A percentile compares a stretch with the other conserved stretches of the same genome.
Conservation (phyloP, 1,140 invertebrate species). For the Colletes gigas region DNA sequence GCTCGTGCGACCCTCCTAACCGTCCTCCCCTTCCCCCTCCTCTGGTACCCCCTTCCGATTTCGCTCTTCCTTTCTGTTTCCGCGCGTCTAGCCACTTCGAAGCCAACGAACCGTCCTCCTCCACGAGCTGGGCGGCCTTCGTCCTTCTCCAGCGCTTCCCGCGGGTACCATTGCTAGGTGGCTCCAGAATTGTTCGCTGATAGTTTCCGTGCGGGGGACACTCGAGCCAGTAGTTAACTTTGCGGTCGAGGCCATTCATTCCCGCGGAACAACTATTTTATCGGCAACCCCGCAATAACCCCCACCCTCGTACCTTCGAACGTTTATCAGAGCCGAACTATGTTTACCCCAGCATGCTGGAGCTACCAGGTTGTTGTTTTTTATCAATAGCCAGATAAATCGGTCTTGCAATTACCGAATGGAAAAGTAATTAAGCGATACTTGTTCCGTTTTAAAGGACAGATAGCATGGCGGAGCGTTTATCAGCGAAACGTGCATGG, state of each 20-base stretch:
- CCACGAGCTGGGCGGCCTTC: conserved; percentile 20
- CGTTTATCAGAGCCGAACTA: conserved; percentile 65
- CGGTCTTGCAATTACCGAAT: not conserved
- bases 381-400: conserved; percentile 2
- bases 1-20: conserved; percentile 63
- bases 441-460: not conserved
- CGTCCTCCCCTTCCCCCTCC: conserved; percentile 11
- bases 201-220: conserved; percentile 67
- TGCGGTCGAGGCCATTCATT: conserved; percentile 62
- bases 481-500: no score
- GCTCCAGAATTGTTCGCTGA: conserved; percentile 69
- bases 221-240: conserved; percentile 68
- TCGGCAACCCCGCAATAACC: conserved; percentile 66
- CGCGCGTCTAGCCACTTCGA: conserved; percentile 29
- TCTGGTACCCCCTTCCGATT: conserved; percentile 43
- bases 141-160: conserved; percentile 44
- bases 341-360: conserved; percentile 40
- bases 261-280: conserved; percentile 67
- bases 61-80: conserved; percentile 46
- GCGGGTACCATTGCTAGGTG: conserved; percentile 55
- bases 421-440: not conserved
- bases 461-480: not conserved
- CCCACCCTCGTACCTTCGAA: conserved; percentile 18
- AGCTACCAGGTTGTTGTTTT: not conserved
- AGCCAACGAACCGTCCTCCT: conserved; percentile 36